A percentile compares a stretch with the other conserved stretches of the same genome.
These are phyloP conservation scores for Thyatira batis DNA, from an alignment of 2,888 invertebrate species.

Conservation along the genomic window DNA sequence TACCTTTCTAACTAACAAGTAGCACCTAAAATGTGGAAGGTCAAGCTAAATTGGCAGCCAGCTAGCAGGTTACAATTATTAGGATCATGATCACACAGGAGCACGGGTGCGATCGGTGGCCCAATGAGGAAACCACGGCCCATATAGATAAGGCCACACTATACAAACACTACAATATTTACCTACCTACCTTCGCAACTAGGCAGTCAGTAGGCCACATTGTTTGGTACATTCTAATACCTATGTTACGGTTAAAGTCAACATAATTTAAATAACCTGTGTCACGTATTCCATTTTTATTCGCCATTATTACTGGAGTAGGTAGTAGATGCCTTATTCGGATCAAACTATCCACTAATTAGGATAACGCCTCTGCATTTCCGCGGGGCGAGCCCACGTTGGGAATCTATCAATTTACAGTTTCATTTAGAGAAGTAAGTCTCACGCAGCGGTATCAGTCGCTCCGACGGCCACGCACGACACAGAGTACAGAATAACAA, in stretches of 20 bases:
- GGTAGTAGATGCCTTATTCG: not conserved
- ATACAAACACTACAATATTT: conserved; percentile 52
- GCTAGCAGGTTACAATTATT: conserved; percentile 11
- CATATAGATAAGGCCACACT: conserved; percentile 69
- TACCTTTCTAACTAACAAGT: no score
- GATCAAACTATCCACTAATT: not conserved
- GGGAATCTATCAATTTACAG: not conserved
- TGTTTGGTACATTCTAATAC: conserved; percentile 24
- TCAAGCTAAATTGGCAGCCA: conserved; percentile 1
- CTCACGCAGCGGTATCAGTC: conserved; percentile 46
- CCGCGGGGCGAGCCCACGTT: not conserved
- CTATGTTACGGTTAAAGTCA: not conserved
- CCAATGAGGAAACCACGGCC: conserved; percentile 72
- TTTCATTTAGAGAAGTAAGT: conserved; percentile 10
- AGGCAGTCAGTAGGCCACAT: conserved; percentile 24
- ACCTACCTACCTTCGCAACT: conserved; percentile 27
- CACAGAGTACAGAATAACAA: conserved; percentile 69
- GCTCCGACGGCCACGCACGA: conserved; percentile 58
- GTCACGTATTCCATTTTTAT: not conserved
- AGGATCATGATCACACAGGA: conserved; percentile 20
- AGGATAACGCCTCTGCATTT: not conserved
- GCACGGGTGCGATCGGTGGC: conserved; percentile 53
- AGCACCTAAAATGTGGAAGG: not conserved
- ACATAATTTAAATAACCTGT: not conserved
- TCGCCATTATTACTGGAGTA: not conserved